Conservation (phyloP, 2,888 invertebrate genomes). For the Agonum fuliginosum region DNA sequence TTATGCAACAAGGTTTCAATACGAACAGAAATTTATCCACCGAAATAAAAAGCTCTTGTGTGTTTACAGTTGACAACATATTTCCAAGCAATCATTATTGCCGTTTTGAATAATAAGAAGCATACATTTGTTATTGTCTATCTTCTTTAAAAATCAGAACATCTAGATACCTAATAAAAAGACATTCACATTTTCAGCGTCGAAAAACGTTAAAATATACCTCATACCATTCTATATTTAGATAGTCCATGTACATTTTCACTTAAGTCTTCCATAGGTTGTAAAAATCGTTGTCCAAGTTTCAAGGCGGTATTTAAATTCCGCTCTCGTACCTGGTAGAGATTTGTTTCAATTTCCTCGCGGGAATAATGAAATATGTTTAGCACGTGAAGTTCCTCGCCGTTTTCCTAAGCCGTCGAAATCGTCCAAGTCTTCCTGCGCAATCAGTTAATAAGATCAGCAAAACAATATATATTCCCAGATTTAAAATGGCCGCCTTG, state of each 20-base stretch:
- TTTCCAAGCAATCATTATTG: too few relatives aligned
- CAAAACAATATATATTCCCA: constrained; percentile 71
- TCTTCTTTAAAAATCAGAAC: too few relatives aligned
- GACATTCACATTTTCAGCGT: too few relatives aligned
- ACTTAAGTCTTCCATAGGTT: constrained; percentile 23
- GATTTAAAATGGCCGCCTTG: constrained; percentile 72
- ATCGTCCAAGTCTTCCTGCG: constrained; percentile 30
- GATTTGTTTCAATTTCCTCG: constrained; percentile 56
- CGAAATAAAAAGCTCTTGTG: too few relatives aligned
- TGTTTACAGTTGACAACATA: too few relatives aligned
- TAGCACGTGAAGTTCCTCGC: constrained; percentile 50
- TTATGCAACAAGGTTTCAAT: too few relatives aligned
- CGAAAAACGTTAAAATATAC: too few relatives aligned
- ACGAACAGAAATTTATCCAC: too few relatives aligned
- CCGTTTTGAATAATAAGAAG: too few relatives aligned
- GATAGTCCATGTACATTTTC: neutral
- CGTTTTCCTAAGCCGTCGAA: constrained; percentile 7
- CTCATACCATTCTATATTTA: too few relatives aligned
- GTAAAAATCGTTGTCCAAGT: constrained; percentile 12
- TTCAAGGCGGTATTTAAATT: constrained; percentile 50
- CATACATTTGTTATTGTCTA: too few relatives aligned
- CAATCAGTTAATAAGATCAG: constrained; percentile 72
- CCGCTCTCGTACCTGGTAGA: constrained; percentile 49
- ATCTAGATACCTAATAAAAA: too few relatives aligned
- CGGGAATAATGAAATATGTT: constrained; percentile 58